These are phyloP conservation scores for Cyprinodon diabolis DNA, from an alignment of 2,797 vertebrate species.

Conservation along the genomic window DNA sequence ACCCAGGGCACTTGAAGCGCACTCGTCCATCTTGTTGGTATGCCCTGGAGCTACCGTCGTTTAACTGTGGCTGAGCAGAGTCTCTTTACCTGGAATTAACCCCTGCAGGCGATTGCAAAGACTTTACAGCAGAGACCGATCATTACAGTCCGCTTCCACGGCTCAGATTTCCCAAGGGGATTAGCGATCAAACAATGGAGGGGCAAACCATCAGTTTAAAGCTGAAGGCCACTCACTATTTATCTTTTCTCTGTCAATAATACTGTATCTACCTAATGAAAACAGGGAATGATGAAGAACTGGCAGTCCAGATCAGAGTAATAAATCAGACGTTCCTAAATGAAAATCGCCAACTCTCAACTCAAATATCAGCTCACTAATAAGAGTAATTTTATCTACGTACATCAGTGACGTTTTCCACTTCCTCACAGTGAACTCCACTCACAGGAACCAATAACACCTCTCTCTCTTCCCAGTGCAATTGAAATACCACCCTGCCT, in stretches of 20 bases:
- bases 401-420: conserved; percentile 17
- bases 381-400: conserved; percentile 15
- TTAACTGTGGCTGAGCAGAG: conserved; percentile 33
- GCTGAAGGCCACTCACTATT: conserved; percentile 36
- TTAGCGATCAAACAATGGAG: conserved; percentile 16
- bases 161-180: conserved; percentile 20
- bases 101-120: conserved; percentile 31
- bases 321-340: conserved; percentile 10
- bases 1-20: conserved; percentile 21
- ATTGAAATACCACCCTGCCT: conserved; percentile 27
- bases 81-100: conserved; percentile 49
- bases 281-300: conserved; percentile 32
- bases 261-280: conserved; percentile 11
- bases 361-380: conserved; percentile 39
- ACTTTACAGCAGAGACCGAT: conserved; percentile 41
- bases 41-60: conserved; percentile 34
- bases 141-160: conserved; percentile 24
- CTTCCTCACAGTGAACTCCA: conserved; percentile 37
- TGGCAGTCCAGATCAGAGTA: conserved; percentile 55
- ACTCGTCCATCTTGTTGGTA: conserved; percentile 25
- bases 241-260: conserved; percentile 29
- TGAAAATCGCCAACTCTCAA: conserved; percentile 29
- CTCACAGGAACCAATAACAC: conserved; percentile 50
- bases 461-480: conserved; percentile 60
- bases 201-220: conserved; percentile 29